A percentile compares a stretch with the other conserved stretches of the same genome.
Evolutionary conservation across 2,113 vertebrate genomes (phyloP).

Genomic region (Pimephales promelas): DNA sequence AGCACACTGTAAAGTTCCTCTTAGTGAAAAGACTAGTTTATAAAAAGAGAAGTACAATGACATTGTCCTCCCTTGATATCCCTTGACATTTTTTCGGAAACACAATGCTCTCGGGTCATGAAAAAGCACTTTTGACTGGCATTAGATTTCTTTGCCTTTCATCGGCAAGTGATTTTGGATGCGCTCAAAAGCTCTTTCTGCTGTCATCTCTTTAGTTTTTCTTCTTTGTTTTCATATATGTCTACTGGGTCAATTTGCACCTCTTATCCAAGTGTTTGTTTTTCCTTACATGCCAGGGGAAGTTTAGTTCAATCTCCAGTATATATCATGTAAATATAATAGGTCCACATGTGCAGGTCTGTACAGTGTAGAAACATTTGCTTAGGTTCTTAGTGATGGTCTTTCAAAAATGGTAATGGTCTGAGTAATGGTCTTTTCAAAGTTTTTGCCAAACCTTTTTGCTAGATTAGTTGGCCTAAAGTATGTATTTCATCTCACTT

Average conservation of each 20-base stretch:
- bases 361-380: neutral
- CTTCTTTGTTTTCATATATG: neutral
- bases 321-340: neutral
- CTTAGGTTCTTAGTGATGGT: neutral
- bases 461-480: neutral
- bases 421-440: too few relatives aligned
- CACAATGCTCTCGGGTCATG: slow-evolving; percentile 15
- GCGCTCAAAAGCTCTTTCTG: neutral
- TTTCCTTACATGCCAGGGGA: slow-evolving; percentile 2
- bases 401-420: neutral
- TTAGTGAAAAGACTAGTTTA: neutral
- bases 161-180: neutral
- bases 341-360: neutral
- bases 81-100: neutral
- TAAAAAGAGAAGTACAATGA: neutral
- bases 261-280: neutral
- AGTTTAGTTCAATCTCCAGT: slow-evolving; percentile 7
- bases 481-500: neutral
- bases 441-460: neutral
- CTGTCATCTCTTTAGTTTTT: slow-evolving; percentile 10
- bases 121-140: slow-evolving; percentile 36
- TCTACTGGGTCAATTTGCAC: slow-evolving; percentile 23
- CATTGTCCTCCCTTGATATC: neutral
- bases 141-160: slow-evolving; percentile 29
- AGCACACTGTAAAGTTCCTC: neutral